Percentiles rank a stretch among this genome's conserved stretches.
Evolutionary conservation across 1,140 invertebrate species (phyloP).

Genomic region (Ceratosolen fusciceps): DNA sequence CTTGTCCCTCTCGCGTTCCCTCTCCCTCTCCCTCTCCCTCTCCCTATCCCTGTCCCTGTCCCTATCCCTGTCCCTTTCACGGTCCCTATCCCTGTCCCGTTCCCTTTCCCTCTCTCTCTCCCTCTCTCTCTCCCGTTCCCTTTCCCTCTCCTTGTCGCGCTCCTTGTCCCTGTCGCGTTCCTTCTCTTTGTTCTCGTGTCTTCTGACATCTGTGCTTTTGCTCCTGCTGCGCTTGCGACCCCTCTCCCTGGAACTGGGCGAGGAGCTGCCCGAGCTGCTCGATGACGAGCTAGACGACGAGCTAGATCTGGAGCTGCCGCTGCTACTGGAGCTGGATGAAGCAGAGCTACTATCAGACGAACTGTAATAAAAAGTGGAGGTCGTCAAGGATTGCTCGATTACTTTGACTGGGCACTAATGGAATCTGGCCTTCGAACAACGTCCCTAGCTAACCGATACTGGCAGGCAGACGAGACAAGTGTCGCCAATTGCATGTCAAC

Average conservation of each 20-base stretch:
- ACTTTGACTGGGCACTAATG: no score
- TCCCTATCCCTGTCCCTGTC: slow-evolving; percentile 69
- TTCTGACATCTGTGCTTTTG: slow-evolving; percentile 69
- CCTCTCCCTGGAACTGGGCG: slow-evolving; percentile 73
- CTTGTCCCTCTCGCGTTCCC: slow-evolving; percentile 68
- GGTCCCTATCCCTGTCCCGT: slow-evolving; percentile 70
- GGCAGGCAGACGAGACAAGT: no score
- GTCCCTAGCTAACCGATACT: no score
- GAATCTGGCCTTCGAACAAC: no score
- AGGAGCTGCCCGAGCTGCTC: slow-evolving; percentile 79
- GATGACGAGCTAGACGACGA: slow-evolving; percentile 79
- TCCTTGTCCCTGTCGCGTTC: slow-evolving; percentile 72
- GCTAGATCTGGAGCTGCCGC: slow-evolving; percentile 78
- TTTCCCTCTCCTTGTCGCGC: slow-evolving; percentile 66
- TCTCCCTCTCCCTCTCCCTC: slow-evolving; percentile 63
- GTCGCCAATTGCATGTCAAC: no score
- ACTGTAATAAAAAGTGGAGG: slow-evolving; percentile 69
- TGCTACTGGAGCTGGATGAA: slow-evolving; percentile 74
- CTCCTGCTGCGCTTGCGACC: slow-evolving; percentile 68
- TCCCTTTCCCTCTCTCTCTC: slow-evolving; percentile 64
- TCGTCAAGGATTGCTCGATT: no score
- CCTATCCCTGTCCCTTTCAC: slow-evolving; percentile 52
- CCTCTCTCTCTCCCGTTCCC: slow-evolving; percentile 64
- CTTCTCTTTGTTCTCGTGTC: slow-evolving; percentile 72
- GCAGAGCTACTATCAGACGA: slow-evolving; percentile 83